Evolutionary conservation across 2,888 invertebrate genomes (phyloP), one percentile per base, ranked within the genome.

Genomic region (Eudasyphora cyanicolor): DNA sequence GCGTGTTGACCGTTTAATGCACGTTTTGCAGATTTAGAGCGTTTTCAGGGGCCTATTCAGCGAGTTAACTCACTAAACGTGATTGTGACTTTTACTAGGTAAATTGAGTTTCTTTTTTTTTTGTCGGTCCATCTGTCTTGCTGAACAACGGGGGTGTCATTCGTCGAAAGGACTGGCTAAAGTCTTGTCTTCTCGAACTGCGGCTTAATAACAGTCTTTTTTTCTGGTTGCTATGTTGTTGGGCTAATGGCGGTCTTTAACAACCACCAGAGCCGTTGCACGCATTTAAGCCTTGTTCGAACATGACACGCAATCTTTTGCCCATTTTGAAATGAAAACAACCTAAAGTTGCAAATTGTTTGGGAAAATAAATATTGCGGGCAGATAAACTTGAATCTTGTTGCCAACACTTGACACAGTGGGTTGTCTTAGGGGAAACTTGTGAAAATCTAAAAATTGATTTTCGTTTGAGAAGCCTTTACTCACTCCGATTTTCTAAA

Each of bases 1-100:
- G 81, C 82, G 84, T 84, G 84, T 62, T 78, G 71, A 54, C 84
- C 78, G 81, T 81, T 84, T 81, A 84, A 67, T 57, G 84, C 81
- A 84, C 84, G 84, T 84, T 82, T 84, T 19, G 78, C 82, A 42
- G 24, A 35, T 67, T 73, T 76, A 38, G 82, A 60, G 78, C 42
- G 19, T 45, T 73, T 60, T 42, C n/a, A 2, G 35, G 35, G 21
- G 42, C 42, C 35, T 17, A 21, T 67, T 67, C 64, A 19, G n/a
- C 27, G 7, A 64, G 62, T 5, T 64, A 64, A 64, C 35, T 35
- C 10, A 67, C 64, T 19, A 73, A 73, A 54, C 42, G 73, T 73
- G 73, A 57, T 32, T 27, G 45, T 21, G 24, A 35, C 17, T 62
- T 67, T 67, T 60, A 32, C 24, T 57, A 49, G 12, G 21, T 38